A percentile compares a stretch with the other conserved stretches of the same genome.
phyloP scores from a whole-genome alignment of 1,140 invertebrate species.

The Listronotus bonariensis region DNA sequence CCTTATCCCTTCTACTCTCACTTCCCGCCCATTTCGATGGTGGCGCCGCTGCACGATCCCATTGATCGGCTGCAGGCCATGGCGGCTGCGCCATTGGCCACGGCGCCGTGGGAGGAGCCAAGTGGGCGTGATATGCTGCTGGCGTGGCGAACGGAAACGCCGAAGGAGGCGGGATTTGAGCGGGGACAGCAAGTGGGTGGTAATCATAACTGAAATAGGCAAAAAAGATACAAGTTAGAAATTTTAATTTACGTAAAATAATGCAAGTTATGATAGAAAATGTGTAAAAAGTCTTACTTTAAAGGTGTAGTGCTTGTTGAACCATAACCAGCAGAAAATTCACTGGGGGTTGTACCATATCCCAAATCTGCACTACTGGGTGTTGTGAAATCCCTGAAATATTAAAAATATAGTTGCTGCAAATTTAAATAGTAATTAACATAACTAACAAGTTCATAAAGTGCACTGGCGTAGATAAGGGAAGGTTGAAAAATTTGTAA shows the following conservation, averaged over 20 bases:
- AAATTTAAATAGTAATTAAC: not conserved
- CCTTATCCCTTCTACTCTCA: constrained; percentile 29
- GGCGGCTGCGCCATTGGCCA: constrained; percentile 45
- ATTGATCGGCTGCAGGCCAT: constrained; percentile 39
- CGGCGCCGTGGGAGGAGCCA: constrained; percentile 38
- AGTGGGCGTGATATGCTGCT: constrained; percentile 39
- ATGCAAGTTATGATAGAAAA: not conserved
- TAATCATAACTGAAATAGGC: constrained; percentile 32
- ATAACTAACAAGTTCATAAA: too few species aligned
- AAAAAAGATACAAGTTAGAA: too few species aligned
- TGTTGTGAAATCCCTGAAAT: constrained; percentile 58
- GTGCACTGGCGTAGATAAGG: too few species aligned
- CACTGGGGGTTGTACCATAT: constrained; percentile 61
- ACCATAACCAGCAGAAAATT: constrained; percentile 58
- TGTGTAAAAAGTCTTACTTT: constrained; percentile 35
- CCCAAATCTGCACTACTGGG: constrained; percentile 61
- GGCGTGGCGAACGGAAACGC: constrained; percentile 44
- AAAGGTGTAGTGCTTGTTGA: constrained; percentile 50
- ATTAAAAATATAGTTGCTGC: not conserved
- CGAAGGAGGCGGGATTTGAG: constrained; percentile 27
- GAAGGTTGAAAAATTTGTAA: too few species aligned
- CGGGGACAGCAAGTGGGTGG: constrained; percentile 22
- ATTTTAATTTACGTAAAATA: too few species aligned
- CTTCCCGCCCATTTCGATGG: constrained; percentile 43
- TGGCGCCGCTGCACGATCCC: constrained; percentile 42